Conservation (phyloP, 2,113 vertebrate genomes). For the Brienomyrus brachyistius region DNA sequence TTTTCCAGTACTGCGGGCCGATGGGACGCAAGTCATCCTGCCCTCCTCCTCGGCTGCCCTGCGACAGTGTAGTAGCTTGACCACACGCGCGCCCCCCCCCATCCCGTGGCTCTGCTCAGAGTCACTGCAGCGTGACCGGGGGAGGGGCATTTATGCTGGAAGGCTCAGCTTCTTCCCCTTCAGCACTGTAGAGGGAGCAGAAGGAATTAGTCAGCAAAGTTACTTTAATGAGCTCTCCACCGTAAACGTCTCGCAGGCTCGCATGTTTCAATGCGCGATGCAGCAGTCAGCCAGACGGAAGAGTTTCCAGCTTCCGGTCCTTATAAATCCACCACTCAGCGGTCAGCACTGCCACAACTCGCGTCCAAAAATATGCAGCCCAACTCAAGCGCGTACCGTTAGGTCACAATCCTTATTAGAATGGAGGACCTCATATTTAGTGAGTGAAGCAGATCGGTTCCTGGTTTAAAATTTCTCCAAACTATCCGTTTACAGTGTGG, state of each 20-base stretch:
- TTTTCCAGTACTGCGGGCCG: constrained; percentile 19
- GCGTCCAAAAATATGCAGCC: not conserved
- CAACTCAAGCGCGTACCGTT: not conserved
- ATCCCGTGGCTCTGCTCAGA: constrained; percentile 69
- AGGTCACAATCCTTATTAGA: not conserved
- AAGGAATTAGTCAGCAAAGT: not conserved
- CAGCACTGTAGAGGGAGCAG: constrained; percentile 67
- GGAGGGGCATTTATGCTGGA: constrained; percentile 76
- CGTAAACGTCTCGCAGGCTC: no score
- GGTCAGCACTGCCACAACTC: not conserved
- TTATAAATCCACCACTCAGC: not conserved
- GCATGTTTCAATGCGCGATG: not conserved
- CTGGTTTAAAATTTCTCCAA: not conserved
- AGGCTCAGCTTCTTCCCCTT: constrained; percentile 99
- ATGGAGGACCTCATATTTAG: not conserved
- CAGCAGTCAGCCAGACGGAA: not conserved
- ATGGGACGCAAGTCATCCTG: constrained; percentile 65
- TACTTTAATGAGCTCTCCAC: not conserved
- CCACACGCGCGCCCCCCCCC: constrained; percentile 61
- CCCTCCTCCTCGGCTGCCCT: constrained; percentile 78
- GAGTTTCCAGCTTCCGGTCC: not conserved
- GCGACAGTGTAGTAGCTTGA: constrained; percentile 63
- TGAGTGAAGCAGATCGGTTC: not conserved
- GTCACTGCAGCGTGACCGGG: constrained; percentile 56
- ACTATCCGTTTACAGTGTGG: not conserved